Percentiles rank a stretch among this genome's conserved stretches.
These are phyloP conservation scores for Chanos chanos DNA, from an alignment of 2,797 vertebrate genomes.

Conservation along the genomic window DNA sequence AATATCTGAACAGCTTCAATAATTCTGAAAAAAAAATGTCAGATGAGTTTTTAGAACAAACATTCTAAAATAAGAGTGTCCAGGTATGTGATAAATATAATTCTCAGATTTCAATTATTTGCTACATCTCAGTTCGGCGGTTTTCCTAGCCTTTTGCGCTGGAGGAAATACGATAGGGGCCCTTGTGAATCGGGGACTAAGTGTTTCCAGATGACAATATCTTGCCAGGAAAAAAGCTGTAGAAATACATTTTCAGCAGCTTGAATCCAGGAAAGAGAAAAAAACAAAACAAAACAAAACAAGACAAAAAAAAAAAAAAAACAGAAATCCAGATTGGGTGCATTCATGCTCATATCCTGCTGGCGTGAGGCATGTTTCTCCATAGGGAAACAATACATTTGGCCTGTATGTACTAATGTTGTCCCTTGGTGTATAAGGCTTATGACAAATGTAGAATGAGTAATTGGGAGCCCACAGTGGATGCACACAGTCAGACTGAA, in stretches of 20 bases:
- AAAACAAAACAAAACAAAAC: too few relatives aligned
- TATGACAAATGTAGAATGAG: background rate
- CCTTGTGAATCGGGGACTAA: constrained; percentile 72
- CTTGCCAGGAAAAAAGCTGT: constrained; percentile 48
- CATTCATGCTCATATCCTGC: constrained; percentile 57
- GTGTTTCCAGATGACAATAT: constrained; percentile 78
- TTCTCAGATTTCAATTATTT: constrained; percentile 13
- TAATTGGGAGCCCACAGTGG: constrained; percentile 17
- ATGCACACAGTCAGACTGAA: background rate
- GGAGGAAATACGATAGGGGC: constrained; percentile 71
- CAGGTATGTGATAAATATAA: constrained; percentile 17
- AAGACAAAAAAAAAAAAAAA: constrained; percentile 38
- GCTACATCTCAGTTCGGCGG: constrained; percentile 53
- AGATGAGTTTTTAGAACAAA: too few relatives aligned
- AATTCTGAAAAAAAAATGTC: too few relatives aligned
- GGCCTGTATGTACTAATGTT: constrained; percentile 21
- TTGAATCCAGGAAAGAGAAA: constrained; percentile 46
- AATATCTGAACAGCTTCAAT: too few relatives aligned
- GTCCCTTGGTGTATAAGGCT: constrained; percentile 6
- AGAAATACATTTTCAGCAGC: constrained; percentile 56
- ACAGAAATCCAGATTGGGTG: constrained; percentile 35
- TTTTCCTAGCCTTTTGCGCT: constrained; percentile 62
- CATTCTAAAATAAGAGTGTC: background rate
- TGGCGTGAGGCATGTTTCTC: constrained; percentile 46
- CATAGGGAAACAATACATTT: constrained; percentile 35